Percentiles rank a stretch among this genome's conserved stretches.
phyloP scores from a whole-genome alignment of 1,140 invertebrate genomes.

The Apis laboriosa region DNA sequence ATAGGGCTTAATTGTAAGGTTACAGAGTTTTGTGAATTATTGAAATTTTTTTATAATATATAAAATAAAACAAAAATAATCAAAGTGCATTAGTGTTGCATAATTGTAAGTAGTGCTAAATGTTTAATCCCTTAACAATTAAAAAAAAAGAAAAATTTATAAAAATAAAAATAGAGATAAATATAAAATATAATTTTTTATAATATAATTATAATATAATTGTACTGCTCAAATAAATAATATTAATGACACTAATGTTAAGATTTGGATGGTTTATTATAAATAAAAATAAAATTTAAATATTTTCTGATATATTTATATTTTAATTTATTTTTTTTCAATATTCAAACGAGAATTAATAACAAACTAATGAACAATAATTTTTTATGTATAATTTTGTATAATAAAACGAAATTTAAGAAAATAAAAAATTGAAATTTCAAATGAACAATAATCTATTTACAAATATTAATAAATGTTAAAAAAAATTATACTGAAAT shows the following conservation, averaged over 20 bases:
- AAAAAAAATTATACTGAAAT: background rate
- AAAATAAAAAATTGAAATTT: background rate
- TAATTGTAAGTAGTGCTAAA: background rate
- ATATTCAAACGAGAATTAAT: too few species aligned
- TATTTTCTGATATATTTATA: too few species aligned
- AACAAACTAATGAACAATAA: too few species aligned
- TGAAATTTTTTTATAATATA: background rate
- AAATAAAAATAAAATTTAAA: too few species aligned
- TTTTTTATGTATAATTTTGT: background rate
- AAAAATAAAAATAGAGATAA: too few species aligned
- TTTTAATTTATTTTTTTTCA: too few species aligned
- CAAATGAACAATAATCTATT: too few species aligned
- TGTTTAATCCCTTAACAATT: background rate
- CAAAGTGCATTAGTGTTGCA: background rate
- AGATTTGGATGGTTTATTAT: too few species aligned
- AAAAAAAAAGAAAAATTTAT: background rate
- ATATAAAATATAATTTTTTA: too few species aligned
- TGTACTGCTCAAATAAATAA: too few species aligned
- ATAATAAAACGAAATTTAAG: background rate
- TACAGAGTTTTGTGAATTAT: background rate
- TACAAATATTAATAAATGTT: background rate
- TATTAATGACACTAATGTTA: too few species aligned
- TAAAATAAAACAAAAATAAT: conserved; percentile 12
- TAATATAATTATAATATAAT: too few species aligned
- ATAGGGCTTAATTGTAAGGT: conserved; percentile 13